Evolutionary conservation across 2,797 vertebrate species (phyloP), one percentile per base, ranked within the genome.

Genomic region (Artibeus lituratus): DNA sequence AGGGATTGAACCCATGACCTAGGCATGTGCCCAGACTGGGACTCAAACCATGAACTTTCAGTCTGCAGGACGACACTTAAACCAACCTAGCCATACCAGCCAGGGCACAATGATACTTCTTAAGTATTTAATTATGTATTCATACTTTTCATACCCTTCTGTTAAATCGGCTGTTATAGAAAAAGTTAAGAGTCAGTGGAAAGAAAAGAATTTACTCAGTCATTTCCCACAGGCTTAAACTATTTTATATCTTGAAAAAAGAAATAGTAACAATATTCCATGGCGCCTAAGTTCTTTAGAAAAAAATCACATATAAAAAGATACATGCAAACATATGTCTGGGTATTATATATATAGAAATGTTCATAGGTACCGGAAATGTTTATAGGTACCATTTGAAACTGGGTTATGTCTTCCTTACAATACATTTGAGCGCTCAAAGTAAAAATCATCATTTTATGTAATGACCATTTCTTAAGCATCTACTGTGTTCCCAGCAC

Each of bases 221-320:
- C 82, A 87, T 55, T 93, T 91, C 37, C 65, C 74, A 80, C 22
- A 65, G 51, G 24, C 26, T 89, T 90, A 47, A 90, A 83, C 70
- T 70, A 47, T 29, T 77, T 84, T 44, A n/a, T 69, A 37, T 83
- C 32, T 73, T 93, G 18, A 94, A 95, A 84, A 83, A 42, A 95
- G 0, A 88, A 93, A 92, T 3, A 62, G 57, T 29, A 83, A 74
- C 47, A 78, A 93, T 84, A 76, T 15, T 82, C 76, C 1, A 32
- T n/a, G 5, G 19, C 42, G 7, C 24, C 67, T 78, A 77, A 77
- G 2, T 35, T 83, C 57, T 91, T 94, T 55, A 95, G 59, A 87
- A 95, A 95, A 95, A 95, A 87, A 35, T 37, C 35, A 69, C 24
- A 80, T 19, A 35, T 86, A 35, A 44, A 89, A 77, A 96, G 26